These are phyloP conservation scores for Oncorhynchus tshawytscha DNA, from an alignment of 2,113 vertebrate genomes.

Conservation along the genomic window DNA sequence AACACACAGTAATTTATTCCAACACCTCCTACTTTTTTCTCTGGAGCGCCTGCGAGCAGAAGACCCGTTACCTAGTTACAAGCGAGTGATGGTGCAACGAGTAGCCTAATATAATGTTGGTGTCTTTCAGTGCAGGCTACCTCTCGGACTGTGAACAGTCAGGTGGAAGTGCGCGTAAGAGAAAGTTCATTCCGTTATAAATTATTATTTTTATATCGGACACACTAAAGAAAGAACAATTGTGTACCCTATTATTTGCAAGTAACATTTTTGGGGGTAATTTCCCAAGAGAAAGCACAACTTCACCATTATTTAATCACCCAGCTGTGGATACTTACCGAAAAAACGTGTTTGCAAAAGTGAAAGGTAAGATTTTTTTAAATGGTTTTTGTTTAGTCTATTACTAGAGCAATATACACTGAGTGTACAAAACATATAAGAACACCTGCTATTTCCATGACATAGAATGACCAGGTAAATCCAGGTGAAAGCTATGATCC, in stretches of 20 bases:
- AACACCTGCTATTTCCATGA: too few relatives aligned
- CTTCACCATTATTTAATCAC: neutral
- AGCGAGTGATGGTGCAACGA: constrained; percentile 49
- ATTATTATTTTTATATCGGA: neutral
- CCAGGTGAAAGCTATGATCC: too few relatives aligned
- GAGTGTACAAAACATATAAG: too few relatives aligned
- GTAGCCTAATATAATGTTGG: constrained; percentile 37
- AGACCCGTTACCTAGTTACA: constrained; percentile 77
- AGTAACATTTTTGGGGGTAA: neutral
- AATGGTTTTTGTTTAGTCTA: neutral
- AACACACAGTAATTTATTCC: constrained; percentile 34
- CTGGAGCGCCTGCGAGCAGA: constrained; percentile 41
- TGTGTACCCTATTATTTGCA: neutral
- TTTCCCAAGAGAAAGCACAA: neutral
- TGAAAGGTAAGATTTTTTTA: neutral
- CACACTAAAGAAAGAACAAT: neutral
- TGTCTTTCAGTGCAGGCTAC: constrained; percentile 21
- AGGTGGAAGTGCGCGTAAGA: constrained; percentile 11
- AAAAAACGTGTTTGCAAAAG: neutral
- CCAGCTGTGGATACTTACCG: neutral
- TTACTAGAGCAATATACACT: neutral
- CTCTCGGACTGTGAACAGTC: constrained; percentile 19
- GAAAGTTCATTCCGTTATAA: neutral
- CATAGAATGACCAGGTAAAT: too few relatives aligned
- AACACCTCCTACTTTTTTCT: constrained; percentile 64